Percentiles rank a stretch among this genome's conserved stretches.
Conservation (phyloP, 2,888 invertebrate genomes). For the Girardia tigrina region DNA sequence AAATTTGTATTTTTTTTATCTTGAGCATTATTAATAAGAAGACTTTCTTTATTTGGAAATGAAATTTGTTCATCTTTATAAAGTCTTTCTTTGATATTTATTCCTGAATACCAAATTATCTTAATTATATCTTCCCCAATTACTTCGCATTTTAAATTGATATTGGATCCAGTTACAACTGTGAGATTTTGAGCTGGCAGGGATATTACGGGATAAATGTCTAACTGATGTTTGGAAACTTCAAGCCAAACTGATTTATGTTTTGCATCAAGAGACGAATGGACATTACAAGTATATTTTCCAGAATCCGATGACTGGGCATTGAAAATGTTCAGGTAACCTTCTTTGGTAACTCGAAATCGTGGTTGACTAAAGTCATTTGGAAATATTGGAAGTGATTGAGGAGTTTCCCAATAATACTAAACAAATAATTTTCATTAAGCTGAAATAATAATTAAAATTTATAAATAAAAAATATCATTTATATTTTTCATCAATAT, state of each 20-base stretch:
- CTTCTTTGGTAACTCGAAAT: not conserved
- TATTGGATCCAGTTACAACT: not conserved
- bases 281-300: not conserved
- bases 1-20: not conserved
- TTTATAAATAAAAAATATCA: too few relatives aligned
- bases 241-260: not conserved
- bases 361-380: not conserved
- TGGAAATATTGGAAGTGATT: not conserved
- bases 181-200: not conserved
- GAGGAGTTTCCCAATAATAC: not conserved
- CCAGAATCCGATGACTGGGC: not conserved
- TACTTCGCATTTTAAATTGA: not conserved
- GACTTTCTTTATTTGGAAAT: not conserved
- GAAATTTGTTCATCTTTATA: not conserved
- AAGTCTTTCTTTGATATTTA: not conserved
- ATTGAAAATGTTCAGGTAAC: not conserved
- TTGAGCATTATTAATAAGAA: not conserved
- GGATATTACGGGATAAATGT: not conserved
- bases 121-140: not conserved
- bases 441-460: too few relatives aligned
- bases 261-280: not conserved
- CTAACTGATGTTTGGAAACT: not conserved
- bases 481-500: too few relatives aligned
- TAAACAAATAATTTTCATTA: too few relatives aligned
- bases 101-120: not conserved